These are phyloP conservation scores for Lumbricus terrestris DNA, from an alignment of 2,888 invertebrate species.

Conservation along the genomic window DNA sequence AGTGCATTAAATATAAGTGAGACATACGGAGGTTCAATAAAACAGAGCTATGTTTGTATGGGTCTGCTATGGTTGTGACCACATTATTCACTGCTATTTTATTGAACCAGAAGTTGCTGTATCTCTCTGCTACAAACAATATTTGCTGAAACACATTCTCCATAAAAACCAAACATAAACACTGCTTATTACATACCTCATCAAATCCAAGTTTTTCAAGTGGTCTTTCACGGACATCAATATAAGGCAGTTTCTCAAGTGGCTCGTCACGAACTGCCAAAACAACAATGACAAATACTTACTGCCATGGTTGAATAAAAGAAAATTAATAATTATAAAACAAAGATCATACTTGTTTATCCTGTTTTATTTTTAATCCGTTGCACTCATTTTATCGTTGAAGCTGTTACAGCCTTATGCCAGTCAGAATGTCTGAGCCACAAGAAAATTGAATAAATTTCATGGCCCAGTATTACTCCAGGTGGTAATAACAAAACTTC, in stretches of 20 bases:
- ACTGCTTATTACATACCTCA: conserved; percentile 63
- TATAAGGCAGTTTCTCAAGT: conserved; percentile 34
- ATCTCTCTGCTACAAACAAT: too few species aligned
- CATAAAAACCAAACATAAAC: not conserved
- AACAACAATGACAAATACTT: not conserved
- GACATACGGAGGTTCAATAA: not conserved
- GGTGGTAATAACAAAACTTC: not conserved
- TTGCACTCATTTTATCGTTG: not conserved
- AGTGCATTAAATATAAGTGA: not conserved
- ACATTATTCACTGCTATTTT: not conserved
- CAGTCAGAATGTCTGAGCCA: not conserved
- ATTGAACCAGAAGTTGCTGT: not conserved
- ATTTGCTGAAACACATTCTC: not conserved
- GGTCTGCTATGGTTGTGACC: not conserved
- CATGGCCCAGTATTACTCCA: not conserved
- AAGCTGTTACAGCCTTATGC: not conserved
- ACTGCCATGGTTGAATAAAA: not conserved
- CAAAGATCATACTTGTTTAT: not conserved
- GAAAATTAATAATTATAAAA: not conserved
- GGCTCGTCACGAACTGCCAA: conserved; percentile 44
- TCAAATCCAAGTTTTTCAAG: conserved; percentile 72
- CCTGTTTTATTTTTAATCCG: too few species aligned
- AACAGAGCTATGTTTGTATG: not conserved
- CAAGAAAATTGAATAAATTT: not conserved
- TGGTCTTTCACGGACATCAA: conserved; percentile 32